Conservation (phyloP, 2,113 vertebrate genomes). For the Deroptyus accipitrinus region DNA sequence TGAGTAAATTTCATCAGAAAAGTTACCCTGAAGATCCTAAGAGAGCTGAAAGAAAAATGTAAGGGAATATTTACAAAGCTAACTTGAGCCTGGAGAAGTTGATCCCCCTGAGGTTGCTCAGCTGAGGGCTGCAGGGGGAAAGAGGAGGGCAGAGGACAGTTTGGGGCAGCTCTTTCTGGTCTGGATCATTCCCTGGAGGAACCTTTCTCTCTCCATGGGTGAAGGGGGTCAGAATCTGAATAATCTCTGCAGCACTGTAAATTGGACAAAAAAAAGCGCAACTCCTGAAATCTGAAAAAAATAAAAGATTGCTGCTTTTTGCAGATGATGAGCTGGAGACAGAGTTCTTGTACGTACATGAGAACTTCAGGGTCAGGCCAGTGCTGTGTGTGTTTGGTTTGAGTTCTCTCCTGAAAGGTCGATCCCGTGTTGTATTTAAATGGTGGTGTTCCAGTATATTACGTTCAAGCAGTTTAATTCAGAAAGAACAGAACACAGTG, state of each 20-base stretch:
- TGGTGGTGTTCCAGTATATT: constrained; percentile 65
- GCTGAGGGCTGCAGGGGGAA: not conserved
- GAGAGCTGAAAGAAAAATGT: not conserved
- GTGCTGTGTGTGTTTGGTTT: not conserved
- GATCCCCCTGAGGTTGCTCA: not conserved
- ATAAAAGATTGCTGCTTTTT: not conserved
- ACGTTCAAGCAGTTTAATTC: constrained; percentile 55
- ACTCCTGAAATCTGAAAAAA: not conserved
- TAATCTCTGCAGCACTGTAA: not conserved
- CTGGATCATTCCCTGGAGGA: not conserved
- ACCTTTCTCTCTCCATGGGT: not conserved
- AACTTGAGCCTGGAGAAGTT: not conserved
- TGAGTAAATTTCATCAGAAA: not conserved
- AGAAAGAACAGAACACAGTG: constrained; percentile 34
- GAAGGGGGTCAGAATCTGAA: not conserved
- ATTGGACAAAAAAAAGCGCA: not conserved
- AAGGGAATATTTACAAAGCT: not conserved
- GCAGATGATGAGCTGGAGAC: not conserved
- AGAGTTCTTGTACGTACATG: not conserved
- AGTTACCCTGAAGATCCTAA: not conserved
- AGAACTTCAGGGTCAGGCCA: constrained; percentile 8
- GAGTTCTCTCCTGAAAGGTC: not conserved
- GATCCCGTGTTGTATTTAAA: not conserved
- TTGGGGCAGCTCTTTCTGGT: not conserved
- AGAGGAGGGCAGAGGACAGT: not conserved